A percentile compares a stretch with the other conserved stretches of the same genome.
phyloP scores from a whole-genome alignment of 2,113 vertebrate species.

The Salvelinus sp. region DNA sequence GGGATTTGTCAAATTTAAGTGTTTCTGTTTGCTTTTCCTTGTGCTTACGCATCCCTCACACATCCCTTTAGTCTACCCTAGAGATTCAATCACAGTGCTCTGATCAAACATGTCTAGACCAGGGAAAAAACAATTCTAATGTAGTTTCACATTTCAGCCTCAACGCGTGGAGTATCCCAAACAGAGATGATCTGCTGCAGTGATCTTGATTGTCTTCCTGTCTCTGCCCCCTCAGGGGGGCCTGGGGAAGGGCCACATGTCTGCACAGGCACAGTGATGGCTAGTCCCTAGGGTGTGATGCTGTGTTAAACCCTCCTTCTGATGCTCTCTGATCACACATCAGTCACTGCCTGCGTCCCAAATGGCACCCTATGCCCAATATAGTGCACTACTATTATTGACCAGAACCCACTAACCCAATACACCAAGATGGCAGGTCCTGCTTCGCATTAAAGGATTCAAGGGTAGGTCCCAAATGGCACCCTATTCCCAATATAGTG shows the following conservation, averaged over 20 bases:
- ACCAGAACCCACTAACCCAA: not conserved
- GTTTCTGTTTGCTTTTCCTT: not conserved
- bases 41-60: not conserved
- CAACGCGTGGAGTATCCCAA: constrained; percentile 65
- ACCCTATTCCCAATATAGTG: not conserved
- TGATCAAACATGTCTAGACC: constrained; percentile 66
- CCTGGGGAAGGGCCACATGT: constrained; percentile 61
- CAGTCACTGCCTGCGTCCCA: constrained; percentile 3
- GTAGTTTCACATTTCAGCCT: constrained; percentile 65
- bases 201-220: constrained; percentile 71
- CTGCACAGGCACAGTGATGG: constrained; percentile 62
- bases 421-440: not conserved
- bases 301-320: constrained; percentile 52
- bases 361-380: not conserved
- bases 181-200: constrained; percentile 66
- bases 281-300: constrained; percentile 61
- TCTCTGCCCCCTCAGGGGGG: constrained; percentile 61
- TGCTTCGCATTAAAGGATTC: not conserved
- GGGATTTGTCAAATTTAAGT: constrained; percentile 1
- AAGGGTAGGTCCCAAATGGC: not conserved
- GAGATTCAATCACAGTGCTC: constrained; percentile 35
- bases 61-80: constrained; percentile 15
- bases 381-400: too few species aligned
- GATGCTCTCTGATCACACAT: constrained; percentile 65
- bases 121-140: constrained; percentile 52